phyloP scores from a whole-genome alignment of 2,797 vertebrate species.

The Channallabes apus region DNA sequence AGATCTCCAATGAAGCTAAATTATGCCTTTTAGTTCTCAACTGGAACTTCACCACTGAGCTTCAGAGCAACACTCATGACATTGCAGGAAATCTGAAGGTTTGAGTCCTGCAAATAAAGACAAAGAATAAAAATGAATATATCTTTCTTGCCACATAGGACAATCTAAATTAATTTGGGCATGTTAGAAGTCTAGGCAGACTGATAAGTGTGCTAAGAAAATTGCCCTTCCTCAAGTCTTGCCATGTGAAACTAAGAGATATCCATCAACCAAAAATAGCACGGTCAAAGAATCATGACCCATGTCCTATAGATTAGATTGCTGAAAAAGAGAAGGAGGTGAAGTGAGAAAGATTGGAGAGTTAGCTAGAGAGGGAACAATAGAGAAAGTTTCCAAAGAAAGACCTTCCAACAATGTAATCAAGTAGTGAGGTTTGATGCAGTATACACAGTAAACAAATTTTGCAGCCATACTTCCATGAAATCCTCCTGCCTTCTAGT shows the following conservation, averaged over 20 bases:
- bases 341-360: constrained; percentile 11
- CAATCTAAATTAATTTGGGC: not conserved
- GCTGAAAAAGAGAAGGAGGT: constrained; percentile 14
- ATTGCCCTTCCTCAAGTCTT: not conserved
- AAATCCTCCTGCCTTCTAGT: not conserved
- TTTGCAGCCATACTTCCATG: not conserved
- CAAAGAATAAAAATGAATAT: not conserved
- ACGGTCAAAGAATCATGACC: not conserved
- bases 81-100: constrained; percentile 12
- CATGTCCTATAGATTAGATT: not conserved
- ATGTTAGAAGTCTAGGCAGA: not conserved
- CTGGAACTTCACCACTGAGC: constrained; percentile 1
- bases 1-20: constrained; percentile 27
- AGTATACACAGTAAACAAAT: not conserved
- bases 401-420: not conserved
- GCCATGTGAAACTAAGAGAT: not conserved
- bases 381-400: not conserved
- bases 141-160: not conserved
- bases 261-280: not conserved
- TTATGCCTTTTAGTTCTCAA: not conserved
- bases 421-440: not conserved
- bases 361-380: constrained; percentile 36
- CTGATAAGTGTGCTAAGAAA: not conserved
- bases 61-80: constrained; percentile 18
- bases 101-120: constrained; percentile 39